Evolutionary conservation across 2,888 invertebrate species (phyloP).

Genomic region (Hirtodrosophila cameraria): DNA sequence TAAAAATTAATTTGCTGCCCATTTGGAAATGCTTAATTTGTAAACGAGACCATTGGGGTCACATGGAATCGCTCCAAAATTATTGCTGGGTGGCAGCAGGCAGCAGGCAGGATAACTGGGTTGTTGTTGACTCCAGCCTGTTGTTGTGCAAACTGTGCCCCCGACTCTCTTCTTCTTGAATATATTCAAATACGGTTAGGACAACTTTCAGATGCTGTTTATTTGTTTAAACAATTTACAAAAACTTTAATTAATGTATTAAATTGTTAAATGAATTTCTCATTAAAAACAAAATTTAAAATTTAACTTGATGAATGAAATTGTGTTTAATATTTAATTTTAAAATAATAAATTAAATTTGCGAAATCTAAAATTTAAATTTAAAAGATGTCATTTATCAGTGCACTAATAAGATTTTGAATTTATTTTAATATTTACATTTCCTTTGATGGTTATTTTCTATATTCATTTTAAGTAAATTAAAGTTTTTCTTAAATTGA

Average conservation of each 20-base stretch:
- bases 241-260: too few species aligned
- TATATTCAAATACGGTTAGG: conserved; percentile 10
- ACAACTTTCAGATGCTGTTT: conserved; percentile 14
- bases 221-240: not conserved
- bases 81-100: conserved; percentile 26
- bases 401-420: too few species aligned
- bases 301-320: too few species aligned
- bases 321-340: too few species aligned
- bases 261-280: too few species aligned
- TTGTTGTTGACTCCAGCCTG: conserved; percentile 47
- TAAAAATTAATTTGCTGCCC: conserved; percentile 80
- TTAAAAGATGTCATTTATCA: too few species aligned
- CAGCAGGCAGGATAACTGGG: conserved; percentile 7
- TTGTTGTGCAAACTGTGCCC: conserved; percentile 31
- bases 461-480: too few species aligned
- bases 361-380: too few species aligned
- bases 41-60: conserved; percentile 76
- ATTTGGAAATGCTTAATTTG: conserved; percentile 80
- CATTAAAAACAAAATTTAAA: too few species aligned
- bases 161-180: conserved; percentile 13
- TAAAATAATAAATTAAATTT: too few species aligned
- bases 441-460: too few species aligned
- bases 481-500: not conserved
- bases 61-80: conserved; percentile 31
- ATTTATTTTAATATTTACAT: too few species aligned